Base-by-base conservation (phyloP, 2,113 vertebrate species). In the Microcebus lehilahytsara region DNA sequence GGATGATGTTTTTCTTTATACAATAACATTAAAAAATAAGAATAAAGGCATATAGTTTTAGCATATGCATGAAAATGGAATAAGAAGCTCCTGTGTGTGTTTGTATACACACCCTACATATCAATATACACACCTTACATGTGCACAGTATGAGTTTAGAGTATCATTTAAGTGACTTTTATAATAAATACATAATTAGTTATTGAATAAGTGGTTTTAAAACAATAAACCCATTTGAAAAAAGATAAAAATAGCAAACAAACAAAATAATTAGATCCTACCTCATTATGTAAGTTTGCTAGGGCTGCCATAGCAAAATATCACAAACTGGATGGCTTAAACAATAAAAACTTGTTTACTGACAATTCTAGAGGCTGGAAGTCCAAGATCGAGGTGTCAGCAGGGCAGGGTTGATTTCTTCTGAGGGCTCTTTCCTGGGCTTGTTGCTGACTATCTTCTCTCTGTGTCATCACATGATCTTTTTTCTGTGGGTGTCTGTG, bases 21-120 rank as follows among this genome's bases (percentile, higher is more conserved):
- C 12, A 74, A 27, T 46, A 78, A 79, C 20, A 64, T 71, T 88
- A 34, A 16, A 46, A 89, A 93, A 58, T 5, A 67, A 86, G 62
- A 83, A 85, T 37, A 95, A 90, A 75, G 40, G 17, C 46, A 77
- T 62, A 58, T 40, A 51, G 7, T 71, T 90, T 94, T 40, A 94
- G 14, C 49, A 84, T 58, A 58, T 77, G 40, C 69, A 71, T 77
- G 20, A 84, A 94, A 86, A 75, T 75, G 17, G 5, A 74, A 62
- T 53, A 60, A 30, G 64, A 74, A 87, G 4, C 19, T 66, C 22
- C 11, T 56, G 3, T 53, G 32, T 67, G 5, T 37, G 23, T 85
- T 19, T 92, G 27, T 11, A 37, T 89, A 67, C 9, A 85, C 4
- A 81, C 0, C 0, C 12, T 37, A 42, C 16, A 4, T 30, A 66